A percentile compares a stretch with the other conserved stretches of the same genome.
Conservation (phyloP, 2,888 invertebrate genomes). For the Poecilobothrus nobilitatus region DNA sequence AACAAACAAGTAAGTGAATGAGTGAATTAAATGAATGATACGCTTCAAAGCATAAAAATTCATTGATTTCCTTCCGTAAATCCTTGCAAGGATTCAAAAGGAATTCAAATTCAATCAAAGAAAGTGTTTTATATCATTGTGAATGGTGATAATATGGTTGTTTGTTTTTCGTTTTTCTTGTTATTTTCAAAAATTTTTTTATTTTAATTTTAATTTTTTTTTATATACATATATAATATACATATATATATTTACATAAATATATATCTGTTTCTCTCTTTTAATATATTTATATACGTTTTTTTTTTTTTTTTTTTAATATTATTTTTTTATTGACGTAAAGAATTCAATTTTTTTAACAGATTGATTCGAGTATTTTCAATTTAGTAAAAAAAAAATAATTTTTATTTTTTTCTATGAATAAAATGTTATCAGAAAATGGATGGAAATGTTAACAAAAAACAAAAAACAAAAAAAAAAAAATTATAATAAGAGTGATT, state of each 20-base stretch:
- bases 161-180: background rate
- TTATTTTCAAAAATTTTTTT: background rate
- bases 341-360: constrained; percentile 1
- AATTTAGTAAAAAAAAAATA: background rate
- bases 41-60: constrained; percentile 6
- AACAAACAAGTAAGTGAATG: too few species aligned
- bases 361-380: constrained; percentile 3
- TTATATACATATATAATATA: background rate
- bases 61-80: constrained; percentile 6
- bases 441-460: background rate
- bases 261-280: background rate
- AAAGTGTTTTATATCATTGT: constrained; percentile 6
- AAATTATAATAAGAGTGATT: background rate
- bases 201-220: background rate
- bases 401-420: too few species aligned
- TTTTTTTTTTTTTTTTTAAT: background rate
- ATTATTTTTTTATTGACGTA: background rate
- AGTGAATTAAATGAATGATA: background rate
- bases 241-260: too few species aligned
- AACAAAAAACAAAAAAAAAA: background rate
- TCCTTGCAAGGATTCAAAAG: constrained; percentile 4
- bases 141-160: background rate
- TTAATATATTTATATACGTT: background rate
- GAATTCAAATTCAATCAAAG: constrained; percentile 6
- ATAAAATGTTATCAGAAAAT: too few species aligned